Evolutionary conservation across 2,113 vertebrate species (phyloP).

Genomic region (Nerophis lumbriciformis): DNA sequence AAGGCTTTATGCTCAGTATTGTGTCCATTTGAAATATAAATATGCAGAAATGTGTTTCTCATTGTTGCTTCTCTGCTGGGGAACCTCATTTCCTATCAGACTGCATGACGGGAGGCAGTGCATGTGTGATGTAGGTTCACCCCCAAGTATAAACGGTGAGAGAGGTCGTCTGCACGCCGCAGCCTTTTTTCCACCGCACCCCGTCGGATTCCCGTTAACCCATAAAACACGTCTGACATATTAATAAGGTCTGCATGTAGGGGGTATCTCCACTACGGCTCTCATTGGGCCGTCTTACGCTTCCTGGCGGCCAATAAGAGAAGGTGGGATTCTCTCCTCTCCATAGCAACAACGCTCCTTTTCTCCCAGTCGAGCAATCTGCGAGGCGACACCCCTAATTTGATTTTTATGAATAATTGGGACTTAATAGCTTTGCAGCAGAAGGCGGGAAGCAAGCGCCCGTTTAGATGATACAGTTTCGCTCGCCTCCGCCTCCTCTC

Average conservation of each 20-base stretch:
- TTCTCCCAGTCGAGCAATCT: constrained; percentile 65
- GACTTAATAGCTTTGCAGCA: constrained; percentile 58
- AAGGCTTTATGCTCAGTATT: no score
- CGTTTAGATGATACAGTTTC: constrained; percentile 11
- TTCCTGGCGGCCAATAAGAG: constrained; percentile 73
- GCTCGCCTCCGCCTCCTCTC: constrained; percentile 26
- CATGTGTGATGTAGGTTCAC: constrained; percentile 27
- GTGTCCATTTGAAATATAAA: neutral
- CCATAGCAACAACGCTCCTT: constrained; percentile 89
- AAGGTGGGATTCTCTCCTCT: constrained; percentile 72
- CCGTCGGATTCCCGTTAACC: constrained; percentile 69
- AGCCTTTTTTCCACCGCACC: constrained; percentile 48
- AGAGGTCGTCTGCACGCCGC: constrained; percentile 1
- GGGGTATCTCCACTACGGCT: constrained; percentile 50
- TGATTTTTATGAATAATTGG: constrained; percentile 81
- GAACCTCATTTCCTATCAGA: constrained; percentile 35
- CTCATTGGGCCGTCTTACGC: constrained; percentile 74
- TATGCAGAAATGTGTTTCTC: constrained; percentile 12
- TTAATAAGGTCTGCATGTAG: constrained; percentile 76
- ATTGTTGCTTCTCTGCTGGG: constrained; percentile 35
- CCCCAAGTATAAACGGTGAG: constrained; percentile 16
- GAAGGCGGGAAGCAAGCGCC: constrained; percentile 69
- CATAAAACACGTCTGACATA: constrained; percentile 80
- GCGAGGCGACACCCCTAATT: constrained; percentile 84
- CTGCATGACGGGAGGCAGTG: constrained; percentile 12